Percentiles rank a stretch among this genome's conserved stretches.
Conservation (phyloP, 2,797 vertebrate genomes). For the Hapalemur alaotrensis region DNA sequence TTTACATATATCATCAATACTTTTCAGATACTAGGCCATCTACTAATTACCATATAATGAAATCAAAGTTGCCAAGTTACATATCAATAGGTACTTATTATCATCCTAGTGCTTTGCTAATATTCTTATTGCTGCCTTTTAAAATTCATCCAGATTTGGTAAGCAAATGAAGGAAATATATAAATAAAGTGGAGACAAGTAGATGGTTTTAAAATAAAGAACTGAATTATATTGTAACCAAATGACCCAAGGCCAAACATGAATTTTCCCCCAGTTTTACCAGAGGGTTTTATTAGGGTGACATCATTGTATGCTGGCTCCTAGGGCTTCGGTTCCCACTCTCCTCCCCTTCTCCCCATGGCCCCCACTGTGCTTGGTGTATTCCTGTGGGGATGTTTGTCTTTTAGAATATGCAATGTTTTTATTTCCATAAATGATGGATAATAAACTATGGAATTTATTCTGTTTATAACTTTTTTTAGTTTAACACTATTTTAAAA, state of each 20-base stretch:
- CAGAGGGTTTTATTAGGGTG: accelerated
- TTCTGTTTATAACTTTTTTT: not conserved
- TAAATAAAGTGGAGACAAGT: not conserved
- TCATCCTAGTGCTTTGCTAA: not conserved
- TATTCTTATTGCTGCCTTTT: not conserved
- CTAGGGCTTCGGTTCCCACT: not conserved
- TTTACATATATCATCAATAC: not conserved
- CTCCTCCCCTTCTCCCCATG: not conserved
- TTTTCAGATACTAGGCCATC: not conserved
- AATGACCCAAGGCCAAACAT: not conserved
- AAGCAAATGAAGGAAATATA: not conserved
- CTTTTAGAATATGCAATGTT: not conserved
- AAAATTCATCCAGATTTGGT: not conserved
- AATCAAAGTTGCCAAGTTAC: not conserved
- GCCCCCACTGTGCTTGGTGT: not conserved
- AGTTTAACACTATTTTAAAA: not conserved
- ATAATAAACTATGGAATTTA: not conserved
- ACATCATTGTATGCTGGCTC: accelerated
- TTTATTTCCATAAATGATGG: not conserved
- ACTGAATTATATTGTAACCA: not conserved
- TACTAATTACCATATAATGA: not conserved
- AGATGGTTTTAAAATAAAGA: not conserved
- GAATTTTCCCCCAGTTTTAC: not conserved
- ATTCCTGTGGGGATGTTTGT: not conserved
- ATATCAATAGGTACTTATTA: not conserved